Conservation (phyloP, 2,113 vertebrate genomes). For the Heteronetta atricapilla region DNA sequence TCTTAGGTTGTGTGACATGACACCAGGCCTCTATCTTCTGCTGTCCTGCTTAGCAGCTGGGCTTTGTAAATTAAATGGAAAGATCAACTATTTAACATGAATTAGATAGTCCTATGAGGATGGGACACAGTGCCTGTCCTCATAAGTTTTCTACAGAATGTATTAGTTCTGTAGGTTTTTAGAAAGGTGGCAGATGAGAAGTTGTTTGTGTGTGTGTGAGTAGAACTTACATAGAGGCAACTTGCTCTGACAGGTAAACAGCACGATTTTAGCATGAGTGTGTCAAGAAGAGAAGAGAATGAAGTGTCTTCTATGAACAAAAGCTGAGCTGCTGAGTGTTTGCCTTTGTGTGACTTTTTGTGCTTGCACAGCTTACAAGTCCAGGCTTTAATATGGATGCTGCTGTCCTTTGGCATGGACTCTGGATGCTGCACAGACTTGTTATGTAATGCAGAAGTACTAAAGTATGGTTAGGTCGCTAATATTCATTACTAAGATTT, state of each 20-base stretch:
- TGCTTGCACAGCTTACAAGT: not conserved
- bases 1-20: not conserved
- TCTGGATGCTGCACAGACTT: not conserved
- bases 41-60: not conserved
- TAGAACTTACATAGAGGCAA: not conserved
- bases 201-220: not conserved
- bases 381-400: not conserved
- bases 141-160: not conserved
- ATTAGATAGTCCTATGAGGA: not conserved
- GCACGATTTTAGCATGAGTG: not conserved
- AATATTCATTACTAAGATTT: not conserved
- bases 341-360: not conserved
- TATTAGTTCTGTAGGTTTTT: not conserved
- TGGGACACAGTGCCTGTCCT: not conserved
- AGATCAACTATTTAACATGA: not conserved
- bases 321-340: not conserved
- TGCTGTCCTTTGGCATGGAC: not conserved
- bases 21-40: not conserved
- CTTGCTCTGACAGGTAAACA: not conserved
- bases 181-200: not conserved
- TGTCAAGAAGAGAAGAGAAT: not conserved
- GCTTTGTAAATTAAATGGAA: conserved; percentile 16
- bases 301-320: not conserved
- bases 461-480: not conserved
- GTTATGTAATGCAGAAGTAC: not conserved